phyloP scores from a whole-genome alignment of 2,113 vertebrate species.

The Arenaria interpres region DNA sequence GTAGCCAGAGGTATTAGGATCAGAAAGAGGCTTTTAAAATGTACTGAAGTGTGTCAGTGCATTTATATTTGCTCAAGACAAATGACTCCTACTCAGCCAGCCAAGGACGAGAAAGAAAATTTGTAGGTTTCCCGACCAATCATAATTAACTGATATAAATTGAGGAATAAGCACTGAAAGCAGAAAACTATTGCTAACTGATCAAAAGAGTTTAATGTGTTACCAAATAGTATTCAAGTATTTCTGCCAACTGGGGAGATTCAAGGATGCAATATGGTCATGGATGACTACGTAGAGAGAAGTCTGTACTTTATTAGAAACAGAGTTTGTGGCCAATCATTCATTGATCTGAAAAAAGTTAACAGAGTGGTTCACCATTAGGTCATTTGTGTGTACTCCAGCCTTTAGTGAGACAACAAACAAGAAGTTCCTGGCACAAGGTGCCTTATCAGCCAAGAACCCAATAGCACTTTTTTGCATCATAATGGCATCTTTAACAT shows the following conservation, averaged over 20 bases:
- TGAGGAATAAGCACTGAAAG: not conserved
- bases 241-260: not conserved
- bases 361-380: not conserved
- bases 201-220: not conserved
- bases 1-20: slow-evolving; percentile 23
- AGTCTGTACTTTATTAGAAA: not conserved
- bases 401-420: not conserved
- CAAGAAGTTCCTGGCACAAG: not conserved
- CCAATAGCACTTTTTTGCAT: not conserved
- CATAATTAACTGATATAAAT: not conserved
- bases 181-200: not conserved
- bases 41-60: not conserved
- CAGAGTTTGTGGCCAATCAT: not conserved
- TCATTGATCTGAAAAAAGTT: not conserved
- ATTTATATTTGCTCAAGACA: slow-evolving; percentile 21
- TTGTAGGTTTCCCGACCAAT: not conserved
- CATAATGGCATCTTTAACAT: not conserved
- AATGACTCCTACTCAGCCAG: not conserved
- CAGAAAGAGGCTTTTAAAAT: slow-evolving; percentile 23
- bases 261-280: not conserved
- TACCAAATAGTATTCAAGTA: not conserved
- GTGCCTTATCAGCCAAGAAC: not conserved
- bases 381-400: not conserved
- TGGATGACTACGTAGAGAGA: not conserved
- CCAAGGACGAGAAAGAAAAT: not conserved